phyloP scores from a whole-genome alignment of 2,888 invertebrate genomes.

The Bombylius major region DNA sequence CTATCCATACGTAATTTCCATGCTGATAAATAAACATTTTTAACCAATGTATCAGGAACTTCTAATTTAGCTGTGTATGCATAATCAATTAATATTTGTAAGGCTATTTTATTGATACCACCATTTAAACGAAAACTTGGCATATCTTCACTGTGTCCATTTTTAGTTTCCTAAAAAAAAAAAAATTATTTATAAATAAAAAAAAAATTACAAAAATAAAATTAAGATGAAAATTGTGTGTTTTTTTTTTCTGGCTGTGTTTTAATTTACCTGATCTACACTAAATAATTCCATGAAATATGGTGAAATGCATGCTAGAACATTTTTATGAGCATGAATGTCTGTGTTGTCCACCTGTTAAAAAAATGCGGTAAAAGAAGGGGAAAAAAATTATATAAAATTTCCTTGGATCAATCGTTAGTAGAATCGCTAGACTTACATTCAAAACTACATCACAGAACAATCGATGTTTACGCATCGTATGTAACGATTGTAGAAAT shows the following conservation, averaged over 20 bases:
- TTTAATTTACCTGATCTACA: slow-evolving; percentile 38
- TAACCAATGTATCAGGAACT: slow-evolving; percentile 44
- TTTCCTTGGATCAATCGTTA: neutral
- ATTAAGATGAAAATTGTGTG: neutral
- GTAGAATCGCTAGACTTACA: slow-evolving; percentile 39
- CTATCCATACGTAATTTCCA: slow-evolving; percentile 62
- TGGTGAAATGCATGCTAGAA: slow-evolving; percentile 65
- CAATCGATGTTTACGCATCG: slow-evolving; percentile 69
- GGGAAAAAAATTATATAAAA: too few relatives aligned
- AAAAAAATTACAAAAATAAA: neutral
- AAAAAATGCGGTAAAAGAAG: slow-evolving; percentile 1
- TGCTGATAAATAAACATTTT: slow-evolving; percentile 69
- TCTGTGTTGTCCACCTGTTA: slow-evolving; percentile 53
- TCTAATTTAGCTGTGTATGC: slow-evolving; percentile 63
- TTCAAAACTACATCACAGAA: slow-evolving; percentile 78
- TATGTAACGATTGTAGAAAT: slow-evolving; percentile 56
- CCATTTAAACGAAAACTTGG: slow-evolving; percentile 46
- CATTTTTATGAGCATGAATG: slow-evolving; percentile 63
- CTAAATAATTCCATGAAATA: slow-evolving; percentile 63
- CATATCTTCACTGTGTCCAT: slow-evolving; percentile 32
- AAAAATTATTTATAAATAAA: neutral
- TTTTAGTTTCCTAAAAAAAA: slow-evolving; percentile 19
- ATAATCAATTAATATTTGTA: slow-evolving; percentile 66
- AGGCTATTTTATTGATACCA: slow-evolving; percentile 50
- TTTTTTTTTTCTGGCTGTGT: too few relatives aligned